Conservation (phyloP, 2,113 vertebrate species). For the Tachysurus fulvidraco region DNA sequence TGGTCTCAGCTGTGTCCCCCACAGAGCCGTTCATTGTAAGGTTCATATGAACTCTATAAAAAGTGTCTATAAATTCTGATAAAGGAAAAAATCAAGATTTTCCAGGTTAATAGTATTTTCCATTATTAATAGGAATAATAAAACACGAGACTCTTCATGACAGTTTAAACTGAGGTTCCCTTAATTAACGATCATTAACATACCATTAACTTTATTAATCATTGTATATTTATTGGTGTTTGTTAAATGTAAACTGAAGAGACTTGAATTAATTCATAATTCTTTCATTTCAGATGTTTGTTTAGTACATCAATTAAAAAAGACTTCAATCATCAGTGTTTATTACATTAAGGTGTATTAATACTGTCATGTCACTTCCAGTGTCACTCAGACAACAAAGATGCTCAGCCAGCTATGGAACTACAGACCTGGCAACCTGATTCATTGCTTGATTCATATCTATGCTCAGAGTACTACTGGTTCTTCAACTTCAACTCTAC, state of each 20-base stretch:
- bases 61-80: conserved; percentile 56
- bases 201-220: neutral
- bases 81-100: neutral
- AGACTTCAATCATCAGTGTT: neutral
- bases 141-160: neutral
- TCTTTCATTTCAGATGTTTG: neutral
- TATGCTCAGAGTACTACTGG: neutral
- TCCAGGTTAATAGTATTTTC: neutral
- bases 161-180: neutral
- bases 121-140: neutral
- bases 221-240: neutral
- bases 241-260: neutral
- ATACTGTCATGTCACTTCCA: neutral
- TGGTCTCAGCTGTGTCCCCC: conserved; percentile 35
- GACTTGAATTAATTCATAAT: neutral
- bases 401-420: neutral
- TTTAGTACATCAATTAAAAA: neutral
- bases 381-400: neutral
- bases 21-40: conserved; percentile 53
- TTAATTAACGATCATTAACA: neutral
- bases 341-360: neutral
- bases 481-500: neutral
- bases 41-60: conserved; percentile 63
- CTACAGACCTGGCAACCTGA: neutral
- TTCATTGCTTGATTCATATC: neutral